Evolutionary conservation across 2,888 invertebrate genomes (phyloP).

Genomic region (Drosophila nr. perissopoda): DNA sequence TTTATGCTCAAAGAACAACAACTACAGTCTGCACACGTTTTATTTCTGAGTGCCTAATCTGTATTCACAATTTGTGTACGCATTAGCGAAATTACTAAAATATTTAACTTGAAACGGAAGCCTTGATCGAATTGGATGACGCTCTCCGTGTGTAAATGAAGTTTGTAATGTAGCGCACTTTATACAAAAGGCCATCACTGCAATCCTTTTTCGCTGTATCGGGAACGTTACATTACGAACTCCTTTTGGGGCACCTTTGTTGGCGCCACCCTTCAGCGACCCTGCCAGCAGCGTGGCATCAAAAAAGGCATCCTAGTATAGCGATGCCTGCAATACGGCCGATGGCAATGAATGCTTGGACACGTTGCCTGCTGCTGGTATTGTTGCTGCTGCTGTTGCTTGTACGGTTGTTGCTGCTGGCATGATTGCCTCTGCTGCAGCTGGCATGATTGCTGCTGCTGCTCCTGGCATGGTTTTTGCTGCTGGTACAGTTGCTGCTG

Average conservation of each 20-base stretch:
- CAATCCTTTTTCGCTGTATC: constrained; percentile 16
- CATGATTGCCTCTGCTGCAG: neutral
- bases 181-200: constrained; percentile 22
- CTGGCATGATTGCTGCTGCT: neutral
- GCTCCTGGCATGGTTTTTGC: neutral
- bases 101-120: constrained; percentile 46
- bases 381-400: neutral
- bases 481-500: constrained; percentile 8
- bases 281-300: constrained; percentile 70
- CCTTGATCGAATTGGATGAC: constrained; percentile 37
- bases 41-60: neutral
- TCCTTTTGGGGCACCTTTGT: neutral
- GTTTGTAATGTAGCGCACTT: constrained; percentile 50
- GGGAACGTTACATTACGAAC: constrained; percentile 53
- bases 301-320: constrained; percentile 61
- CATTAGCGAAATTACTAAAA: constrained; percentile 1
- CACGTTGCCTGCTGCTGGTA: neutral
- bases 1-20: neutral
- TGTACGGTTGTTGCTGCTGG: constrained; percentile 4
- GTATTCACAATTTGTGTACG: neutral
- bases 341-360: constrained; percentile 26
- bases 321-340: constrained; percentile 47
- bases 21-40: neutral
- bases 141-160: neutral
- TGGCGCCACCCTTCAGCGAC: constrained; percentile 1